These are phyloP conservation scores for Aulostomus chinensis DNA, from an alignment of 2,797 vertebrate species.

Conservation along the genomic window DNA sequence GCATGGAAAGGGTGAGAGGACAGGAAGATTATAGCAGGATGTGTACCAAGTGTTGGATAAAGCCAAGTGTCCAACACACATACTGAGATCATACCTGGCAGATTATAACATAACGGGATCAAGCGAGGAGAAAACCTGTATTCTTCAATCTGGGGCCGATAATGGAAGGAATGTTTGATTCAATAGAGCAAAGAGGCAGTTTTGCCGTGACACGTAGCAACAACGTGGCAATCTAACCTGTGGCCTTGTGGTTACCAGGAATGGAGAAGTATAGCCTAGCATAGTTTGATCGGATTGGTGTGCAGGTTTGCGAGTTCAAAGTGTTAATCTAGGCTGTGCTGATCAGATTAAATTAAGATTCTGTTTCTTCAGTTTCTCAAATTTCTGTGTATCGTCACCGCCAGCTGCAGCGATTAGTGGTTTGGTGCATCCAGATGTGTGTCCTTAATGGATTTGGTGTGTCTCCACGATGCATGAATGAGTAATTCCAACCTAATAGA, in stretches of 20 bases:
- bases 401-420: too few relatives aligned
- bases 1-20: constrained; percentile 44
- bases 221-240: constrained; percentile 17
- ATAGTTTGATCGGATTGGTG: too few relatives aligned
- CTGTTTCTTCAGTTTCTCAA: too few relatives aligned
- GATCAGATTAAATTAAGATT: too few relatives aligned
- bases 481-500: too few relatives aligned
- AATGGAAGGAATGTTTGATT: constrained; percentile 23
- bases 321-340: too few relatives aligned
- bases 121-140: constrained; percentile 13
- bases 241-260: constrained; percentile 8
- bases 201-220: constrained; percentile 25
- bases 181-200: background rate
- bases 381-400: too few relatives aligned
- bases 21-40: constrained; percentile 33
- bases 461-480: too few relatives aligned
- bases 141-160: constrained; percentile 17
- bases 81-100: constrained; percentile 56
- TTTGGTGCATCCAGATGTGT: too few relatives aligned
- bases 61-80: constrained; percentile 40
- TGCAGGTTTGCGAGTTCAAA: too few relatives aligned
- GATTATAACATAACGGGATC: constrained; percentile 14
- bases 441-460: too few relatives aligned
- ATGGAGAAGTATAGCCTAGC: too few relatives aligned
- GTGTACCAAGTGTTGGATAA: constrained; percentile 14